These are phyloP conservation scores for Myiothlypis chrysogaster DNA, from an alignment of 2,797 vertebrate species.

Conservation along the genomic window DNA sequence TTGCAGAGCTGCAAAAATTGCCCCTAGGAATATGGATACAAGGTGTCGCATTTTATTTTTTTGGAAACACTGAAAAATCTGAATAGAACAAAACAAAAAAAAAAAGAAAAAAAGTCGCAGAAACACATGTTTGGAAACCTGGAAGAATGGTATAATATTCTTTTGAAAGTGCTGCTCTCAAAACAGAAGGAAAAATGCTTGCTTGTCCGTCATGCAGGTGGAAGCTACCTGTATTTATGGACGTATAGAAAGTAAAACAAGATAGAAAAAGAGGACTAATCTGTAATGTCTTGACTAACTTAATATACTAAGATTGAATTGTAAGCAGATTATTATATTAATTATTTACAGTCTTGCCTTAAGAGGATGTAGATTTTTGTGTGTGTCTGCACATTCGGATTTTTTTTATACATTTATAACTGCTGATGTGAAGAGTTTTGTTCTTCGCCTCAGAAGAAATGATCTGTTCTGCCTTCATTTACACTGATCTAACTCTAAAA, in stretches of 20 bases:
- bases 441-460: conserved; percentile 23
- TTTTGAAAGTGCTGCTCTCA: not conserved
- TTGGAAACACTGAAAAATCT: not conserved
- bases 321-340: conserved; percentile 32
- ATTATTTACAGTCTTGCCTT: conserved; percentile 51
- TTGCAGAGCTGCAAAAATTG: conserved; percentile 26
- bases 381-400: not conserved
- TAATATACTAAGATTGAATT: not conserved
- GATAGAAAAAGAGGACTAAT: not conserved
- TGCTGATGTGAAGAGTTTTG: conserved; percentile 42
- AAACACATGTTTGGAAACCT: not conserved
- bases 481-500: conserved; percentile 36
- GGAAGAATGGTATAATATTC: not conserved
- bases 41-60: not conserved
- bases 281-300: not conserved
- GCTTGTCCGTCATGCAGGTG: not conserved
- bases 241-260: not conserved
- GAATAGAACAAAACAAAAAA: not conserved
- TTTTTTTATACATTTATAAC: not conserved
- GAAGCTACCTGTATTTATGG: not conserved
- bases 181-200: not conserved
- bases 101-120: not conserved
- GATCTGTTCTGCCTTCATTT: conserved; percentile 45
- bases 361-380: conserved; percentile 25
- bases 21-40: not conserved